Evolutionary conservation across 2,797 vertebrate genomes (phyloP), one percentile per base, ranked within the genome.

Genomic region (Macroramphosus scolopax): DNA sequence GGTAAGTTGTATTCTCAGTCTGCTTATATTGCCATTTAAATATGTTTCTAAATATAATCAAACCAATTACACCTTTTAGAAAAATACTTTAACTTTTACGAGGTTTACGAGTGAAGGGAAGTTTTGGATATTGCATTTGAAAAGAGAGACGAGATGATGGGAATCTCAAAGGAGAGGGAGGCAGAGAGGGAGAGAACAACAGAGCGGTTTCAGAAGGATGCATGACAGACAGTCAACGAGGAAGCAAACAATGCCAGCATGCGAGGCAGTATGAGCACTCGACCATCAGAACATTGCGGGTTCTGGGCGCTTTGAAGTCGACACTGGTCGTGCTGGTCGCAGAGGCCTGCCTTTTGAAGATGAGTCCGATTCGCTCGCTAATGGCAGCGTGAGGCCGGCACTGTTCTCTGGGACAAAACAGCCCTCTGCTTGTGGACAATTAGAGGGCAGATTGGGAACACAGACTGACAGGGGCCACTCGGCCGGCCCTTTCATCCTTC

Each of bases 391-490:
- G 82, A 84, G 84, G 82, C 79, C 56, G 78, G 54, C 78, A 74
- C 82, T 86, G 76, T 86, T 81, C 66, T 47, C 77, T 55, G 72
- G 77, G 82, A 89, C 87, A 88, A 87, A 87, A 89, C 85, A 81
- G 69, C 71, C 62, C 75, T 83, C 80, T 84, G 81, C 84, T 85
- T 83, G 83, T 73, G 82, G 77, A 90, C 86, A 91, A 90, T 91
- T 91, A 90, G 86, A 88, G 82, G 75, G 71, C 80, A 77, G 85
- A 89, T 86, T 87, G 82, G 85, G 86, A 89, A 88, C 81, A 76
- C 68, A 59, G 80, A 81, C 81, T 87, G 83, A 87, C 85, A 82
- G 81, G 77, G 78, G 78, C 83, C 82, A 76, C 86, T 82, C 61
- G 68, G 68, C 68, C 64, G 62, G 53, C 68, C 63, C 85, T 89